Evolutionary conservation across 2,888 invertebrate species (phyloP), one percentile per base, ranked within the genome.

Genomic region (Diarsia dahlii): DNA sequence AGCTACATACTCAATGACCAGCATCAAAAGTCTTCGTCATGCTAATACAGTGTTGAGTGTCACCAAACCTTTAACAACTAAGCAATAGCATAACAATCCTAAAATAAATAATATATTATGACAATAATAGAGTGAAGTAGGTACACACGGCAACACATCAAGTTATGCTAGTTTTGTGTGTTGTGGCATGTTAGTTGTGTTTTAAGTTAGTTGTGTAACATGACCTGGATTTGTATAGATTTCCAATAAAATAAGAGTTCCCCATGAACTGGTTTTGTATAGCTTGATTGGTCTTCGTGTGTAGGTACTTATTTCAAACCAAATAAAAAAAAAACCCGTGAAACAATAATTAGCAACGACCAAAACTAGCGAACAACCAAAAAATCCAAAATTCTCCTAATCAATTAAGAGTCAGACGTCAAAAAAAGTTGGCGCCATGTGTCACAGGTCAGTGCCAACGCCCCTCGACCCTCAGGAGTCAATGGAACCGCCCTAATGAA

Each of bases 381-480:
- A 70, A 74, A 70, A 73, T 54, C 52, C 58, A 54, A 81, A 81
- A 78, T 86, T 76, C 78, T 76, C 52, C 62, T 45, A 79, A 86
- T 81, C 74, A 80, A 88, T 85, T 88, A 84, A 48, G 52, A 46
- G 62, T 8, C 81, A 93, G 94, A 94, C 94, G 83, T 50, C 71
- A 81, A 86, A 60, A 89, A 86, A 92, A 94, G 48, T 70, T 92
- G 95, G 95, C 95, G 95, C 95, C 95, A 92, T 80, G 84, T 89
- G 94, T 95, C 94, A 95, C 90, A 93, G 94, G 94, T 95, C 95
- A 93, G 86, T 92, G 87, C 72, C 79, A 80, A 84, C 90, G 90
- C 88, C 89, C 71, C 75, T 76, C 84, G 75, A 62, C 70, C 72
- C 73, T 69, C 73, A 69, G 71, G 64, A 74, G 66, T 72, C 81